Evolutionary conservation across 2,113 vertebrate species (phyloP), one percentile per base, ranked within the genome.

Genomic region (Kryptolebias marmoratus): DNA sequence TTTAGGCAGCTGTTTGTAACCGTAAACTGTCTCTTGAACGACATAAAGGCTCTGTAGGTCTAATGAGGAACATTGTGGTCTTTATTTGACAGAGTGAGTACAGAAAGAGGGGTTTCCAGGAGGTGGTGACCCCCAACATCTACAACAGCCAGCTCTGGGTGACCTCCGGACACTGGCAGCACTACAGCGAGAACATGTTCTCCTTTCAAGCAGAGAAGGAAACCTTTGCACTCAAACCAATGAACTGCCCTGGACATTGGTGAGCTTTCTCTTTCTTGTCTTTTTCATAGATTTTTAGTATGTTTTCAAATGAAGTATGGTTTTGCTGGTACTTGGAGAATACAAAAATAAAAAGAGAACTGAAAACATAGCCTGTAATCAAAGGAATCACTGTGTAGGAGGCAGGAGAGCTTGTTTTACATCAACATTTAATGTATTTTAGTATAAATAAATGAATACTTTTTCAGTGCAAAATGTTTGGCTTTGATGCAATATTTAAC

Each of bases 171-270:
- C 98, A 99, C 83, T 99, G 98, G 98, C 94, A 99, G 90, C 97
- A 98, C 89, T 99, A 99, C 91, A 97, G 97, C 0, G 97, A 99
- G 30, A 99, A 98, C 86, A 99, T 99, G 96, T 99, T 99, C 91
- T 97, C 96, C 14, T 99, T 99, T 42, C 97, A 99, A 86, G 95
- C 94, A 27, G 98, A 99, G 87, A 98, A 99, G 89, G 98, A 99
- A 84, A 90, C 88, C 22, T 99, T 97, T 47, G 98, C 98, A 63
- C 94, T 99, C 58, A 99, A 99, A 66, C 97, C 98, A 22, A 99
- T 99, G 98, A 99, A 99, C 88, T 99, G 98, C 84, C 98, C 97
- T 0, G 98, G 98, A 87, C 98, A 99, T 83, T 99, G 97, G 97
- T 99, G 95, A 75, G 74, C 5, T 8, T 44, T 63, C 7, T 4